phyloP scores from a whole-genome alignment of 2,888 invertebrate genomes.

The Selenia dentaria region DNA sequence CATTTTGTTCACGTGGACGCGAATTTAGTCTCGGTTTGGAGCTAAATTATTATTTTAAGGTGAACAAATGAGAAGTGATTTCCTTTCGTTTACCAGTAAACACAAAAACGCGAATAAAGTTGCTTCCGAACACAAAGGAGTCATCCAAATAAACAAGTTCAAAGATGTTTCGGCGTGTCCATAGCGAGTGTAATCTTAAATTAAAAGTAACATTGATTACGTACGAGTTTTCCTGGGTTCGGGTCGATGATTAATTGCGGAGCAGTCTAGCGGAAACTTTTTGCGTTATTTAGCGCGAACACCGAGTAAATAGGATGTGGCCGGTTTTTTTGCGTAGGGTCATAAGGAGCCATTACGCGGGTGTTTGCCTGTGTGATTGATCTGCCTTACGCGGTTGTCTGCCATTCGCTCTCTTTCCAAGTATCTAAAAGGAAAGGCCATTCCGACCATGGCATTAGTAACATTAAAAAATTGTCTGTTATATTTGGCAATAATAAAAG shows the following conservation, averaged over 20 bases:
- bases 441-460: not conserved
- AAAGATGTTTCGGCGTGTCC: slow-evolving; percentile 29
- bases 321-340: slow-evolving; percentile 47
- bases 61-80: slow-evolving; percentile 7
- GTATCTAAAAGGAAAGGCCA: slow-evolving; percentile 23
- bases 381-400: slow-evolving; percentile 49
- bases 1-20: slow-evolving; percentile 31
- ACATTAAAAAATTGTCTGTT: not conserved
- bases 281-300: slow-evolving; percentile 68
- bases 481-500: slow-evolving; percentile 4
- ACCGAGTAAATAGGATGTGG: slow-evolving; percentile 64
- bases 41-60: slow-evolving; percentile 23
- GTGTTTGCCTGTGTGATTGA: slow-evolving; percentile 72
- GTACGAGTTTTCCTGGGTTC: slow-evolving; percentile 42
- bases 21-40: slow-evolving; percentile 22
- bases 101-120: not conserved
- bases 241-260: slow-evolving; percentile 65
- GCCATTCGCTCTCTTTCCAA: slow-evolving; percentile 28
- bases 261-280: slow-evolving; percentile 57
- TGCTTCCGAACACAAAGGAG: slow-evolving; percentile 7
- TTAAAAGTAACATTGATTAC: slow-evolving; percentile 57
- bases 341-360: slow-evolving; percentile 69
- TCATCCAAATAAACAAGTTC: slow-evolving; percentile 28
- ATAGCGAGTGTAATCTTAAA: slow-evolving; percentile 50
- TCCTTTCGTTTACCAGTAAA: slow-evolving; percentile 6